Evolutionary conservation across 2,113 vertebrate genomes (phyloP).

Genomic region (Isurus oxyrinchus): DNA sequence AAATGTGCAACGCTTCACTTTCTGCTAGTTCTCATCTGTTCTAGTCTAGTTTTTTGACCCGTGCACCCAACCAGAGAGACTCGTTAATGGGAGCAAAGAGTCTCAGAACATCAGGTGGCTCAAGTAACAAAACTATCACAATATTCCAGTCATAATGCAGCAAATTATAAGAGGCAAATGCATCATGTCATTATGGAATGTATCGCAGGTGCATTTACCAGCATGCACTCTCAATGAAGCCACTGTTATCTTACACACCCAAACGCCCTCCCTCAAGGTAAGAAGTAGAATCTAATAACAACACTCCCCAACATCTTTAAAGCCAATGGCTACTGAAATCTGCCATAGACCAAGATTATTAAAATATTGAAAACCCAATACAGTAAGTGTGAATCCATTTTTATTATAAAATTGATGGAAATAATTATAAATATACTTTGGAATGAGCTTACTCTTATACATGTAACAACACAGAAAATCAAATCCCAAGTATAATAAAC

Average conservation of each 20-base stretch:
- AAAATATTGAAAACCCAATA: background rate
- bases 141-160: background rate
- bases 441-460: constrained; percentile 58
- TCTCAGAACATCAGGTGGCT: background rate
- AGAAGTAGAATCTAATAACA: background rate
- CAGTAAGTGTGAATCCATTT: constrained; percentile 36
- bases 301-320: background rate
- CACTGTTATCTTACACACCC: background rate
- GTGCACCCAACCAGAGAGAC: background rate
- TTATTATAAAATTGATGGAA: constrained; percentile 57
- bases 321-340: background rate
- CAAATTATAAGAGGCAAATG: background rate
- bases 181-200: background rate
- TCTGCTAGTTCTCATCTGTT: background rate
- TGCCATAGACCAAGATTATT: background rate
- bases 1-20: background rate
- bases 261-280: background rate
- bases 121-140: background rate
- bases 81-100: background rate
- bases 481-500: constrained; percentile 28
- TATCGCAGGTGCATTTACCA: background rate
- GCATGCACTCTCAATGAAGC: background rate
- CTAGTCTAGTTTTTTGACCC: background rate
- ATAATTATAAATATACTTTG: constrained; percentile 64
- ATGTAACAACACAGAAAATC: constrained; percentile 48